phyloP scores from a whole-genome alignment of 2,888 invertebrate genomes.

The Tetanocera ferruginea region DNA sequence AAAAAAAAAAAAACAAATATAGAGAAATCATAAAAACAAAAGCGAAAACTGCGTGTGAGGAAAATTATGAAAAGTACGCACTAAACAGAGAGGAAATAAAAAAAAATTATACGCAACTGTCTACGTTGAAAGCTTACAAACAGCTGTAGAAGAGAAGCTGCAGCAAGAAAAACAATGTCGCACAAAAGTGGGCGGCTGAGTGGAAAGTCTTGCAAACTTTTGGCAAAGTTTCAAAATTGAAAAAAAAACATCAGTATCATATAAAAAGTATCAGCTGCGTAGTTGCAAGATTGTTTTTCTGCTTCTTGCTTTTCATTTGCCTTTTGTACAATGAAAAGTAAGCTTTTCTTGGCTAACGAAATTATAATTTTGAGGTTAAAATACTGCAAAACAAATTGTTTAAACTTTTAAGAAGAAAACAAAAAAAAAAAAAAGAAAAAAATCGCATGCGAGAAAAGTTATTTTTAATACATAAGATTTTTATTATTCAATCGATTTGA shows the following conservation, averaged over 20 bases:
- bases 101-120: neutral
- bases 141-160: neutral
- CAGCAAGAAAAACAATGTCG: neutral
- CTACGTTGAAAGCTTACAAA: neutral
- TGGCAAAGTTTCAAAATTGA: neutral
- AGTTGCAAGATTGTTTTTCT: too few species aligned
- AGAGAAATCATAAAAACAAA: neutral
- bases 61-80: constrained; percentile 3
- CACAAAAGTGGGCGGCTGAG: neutral
- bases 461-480: neutral
- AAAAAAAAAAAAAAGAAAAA: too few species aligned
- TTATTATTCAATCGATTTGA: too few species aligned
- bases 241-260: neutral
- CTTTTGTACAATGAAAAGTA: neutral
- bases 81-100: neutral
- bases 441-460: constrained; percentile 13
- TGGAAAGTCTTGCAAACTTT: neutral
- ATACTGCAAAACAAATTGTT: too few species aligned
- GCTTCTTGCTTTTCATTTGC: too few species aligned
- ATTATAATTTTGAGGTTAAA: too few species aligned
- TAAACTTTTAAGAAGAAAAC: too few species aligned
- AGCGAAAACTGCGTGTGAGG: neutral
- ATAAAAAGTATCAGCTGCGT: neutral
- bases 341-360: neutral
- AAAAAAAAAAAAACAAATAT: neutral